Evolutionary conservation across 1,140 invertebrate genomes (phyloP), one percentile per base, ranked within the genome.

Genomic region (Bombyx mandarina): DNA sequence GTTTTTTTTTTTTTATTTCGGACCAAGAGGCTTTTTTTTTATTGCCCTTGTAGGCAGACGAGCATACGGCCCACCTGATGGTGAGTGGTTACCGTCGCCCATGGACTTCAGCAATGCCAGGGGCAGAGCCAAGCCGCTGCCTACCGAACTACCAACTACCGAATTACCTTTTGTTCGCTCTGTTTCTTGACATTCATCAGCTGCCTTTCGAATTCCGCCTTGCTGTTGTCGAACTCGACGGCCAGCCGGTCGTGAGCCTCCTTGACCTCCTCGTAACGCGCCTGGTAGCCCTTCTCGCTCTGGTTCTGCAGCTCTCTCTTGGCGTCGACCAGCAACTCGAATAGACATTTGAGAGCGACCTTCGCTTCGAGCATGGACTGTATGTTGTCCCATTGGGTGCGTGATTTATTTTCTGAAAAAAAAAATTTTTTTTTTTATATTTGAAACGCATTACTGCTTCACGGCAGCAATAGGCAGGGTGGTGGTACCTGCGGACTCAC

Each of bases 321-420:
- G 5, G 89, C 79, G 51, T 91, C 88, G 1, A 89, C 83, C 0
- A 88, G 73, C 8, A 90, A 65, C 42, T 92, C 89, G 65, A 93
- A 91, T 4, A 93, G 66, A 44, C 84, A 86, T 75, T 91, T 90
- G 0, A 93, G 56, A 5, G 90, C 91, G 43, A 74, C 82, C 73
- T 93, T 93, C 0, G 92, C 91, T 69, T 95, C 93, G 1, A 87
- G 71, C 80, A 94, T 89, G 2, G 91, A 90, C 56, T 92, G 91
- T 2, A 94, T 81, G 45, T 82, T 87, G 52, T 94, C 92, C 78
- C 90, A 91, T 54, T 92, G 85, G 0, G 85, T 87, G 56, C 90
- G 90, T 0, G 87, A 73, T 65, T 90, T 91, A 48, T 89, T 90
- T 69, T 93, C 91, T 91, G 22, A 7, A 8, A 22, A 42, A 6